Base-by-base conservation (phyloP, 2,888 invertebrate species). In the Julus scandinavius region DNA sequence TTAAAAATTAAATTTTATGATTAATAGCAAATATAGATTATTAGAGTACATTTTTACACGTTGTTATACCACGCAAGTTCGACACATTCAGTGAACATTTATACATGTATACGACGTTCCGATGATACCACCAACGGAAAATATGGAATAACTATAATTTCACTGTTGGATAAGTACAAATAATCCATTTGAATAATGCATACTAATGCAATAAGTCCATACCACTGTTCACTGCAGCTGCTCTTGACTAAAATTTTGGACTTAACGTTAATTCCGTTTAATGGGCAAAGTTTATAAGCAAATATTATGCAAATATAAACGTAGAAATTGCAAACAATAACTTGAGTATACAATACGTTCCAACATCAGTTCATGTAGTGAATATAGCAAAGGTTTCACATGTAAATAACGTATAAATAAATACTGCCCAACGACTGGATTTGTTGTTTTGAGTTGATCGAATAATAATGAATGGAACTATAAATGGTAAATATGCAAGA, bases 1-100 rank as follows among this genome's bases (percentile, higher is more conserved):
- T 80, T 80, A 80, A 80, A 80, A 80, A 80, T 80, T 38, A 11
- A 80, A 38, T 38, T 80, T 80, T 80, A 80, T 80, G 80, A 80
- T 80, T 80, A 80, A 80, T 29, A 13, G 38, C 80, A 80, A 80
- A 80, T 72, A 72, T 6, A 72, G 11, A 72, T 72, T 72, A n/a
- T 54, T 54, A 54, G 54, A 13, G 9, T 3, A 13, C 4, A n/a
- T 63, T n/a, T 29, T 1, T 38, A 13, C 80, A 7, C 38, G 13
- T 38, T 29, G 29, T 13, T 38, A 38, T 20, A 20, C 38, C 11
- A 4, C 38, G 80, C 29, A 80, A 13, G 11, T 45, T 45, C 45
- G 11, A 20, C 29, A 20, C 29, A 9, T 80, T 80, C 38, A 80
- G 29, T 80, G 29, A 11, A 38, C 80, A 38, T 38, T 11, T 29